Evolutionary conservation across 2,888 invertebrate genomes (phyloP).

Genomic region (Clanis bilineata): DNA sequence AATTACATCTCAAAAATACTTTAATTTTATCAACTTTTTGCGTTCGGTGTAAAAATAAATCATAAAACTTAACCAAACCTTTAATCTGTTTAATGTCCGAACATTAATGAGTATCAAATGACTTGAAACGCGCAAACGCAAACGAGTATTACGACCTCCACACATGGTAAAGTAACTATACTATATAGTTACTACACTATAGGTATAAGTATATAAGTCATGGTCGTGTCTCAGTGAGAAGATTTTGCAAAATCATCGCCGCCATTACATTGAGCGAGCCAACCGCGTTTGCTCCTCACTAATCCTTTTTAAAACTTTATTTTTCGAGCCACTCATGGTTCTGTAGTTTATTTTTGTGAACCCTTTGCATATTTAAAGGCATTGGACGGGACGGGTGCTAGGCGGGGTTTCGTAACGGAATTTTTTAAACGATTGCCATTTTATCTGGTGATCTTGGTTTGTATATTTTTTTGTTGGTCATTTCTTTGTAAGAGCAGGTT

Average conservation of each 20-base stretch:
- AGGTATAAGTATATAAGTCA: constrained; percentile 4
- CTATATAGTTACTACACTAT: not conserved
- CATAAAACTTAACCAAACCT: not conserved
- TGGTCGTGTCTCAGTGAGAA: constrained; percentile 25
- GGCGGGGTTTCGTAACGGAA: constrained; percentile 28
- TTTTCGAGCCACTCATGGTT: constrained; percentile 54
- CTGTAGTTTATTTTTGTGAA: constrained; percentile 57
- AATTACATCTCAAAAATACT: too few relatives aligned
- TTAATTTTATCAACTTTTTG: too few relatives aligned
- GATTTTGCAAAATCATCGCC: constrained; percentile 35
- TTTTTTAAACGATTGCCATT: constrained; percentile 25
- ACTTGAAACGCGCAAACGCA: not conserved
- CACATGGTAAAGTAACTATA: not conserved
- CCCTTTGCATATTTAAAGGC: constrained; percentile 57
- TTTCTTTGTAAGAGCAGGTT: not conserved
- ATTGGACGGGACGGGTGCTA: constrained; percentile 21
- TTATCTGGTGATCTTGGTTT: constrained; percentile 22
- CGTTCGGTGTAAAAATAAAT: not conserved
- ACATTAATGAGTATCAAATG: not conserved
- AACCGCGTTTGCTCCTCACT: constrained; percentile 55
- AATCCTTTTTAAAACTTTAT: constrained; percentile 63
- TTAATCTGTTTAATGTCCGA: not conserved
- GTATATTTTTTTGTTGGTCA: not conserved
- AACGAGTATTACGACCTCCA: not conserved
- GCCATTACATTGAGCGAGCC: constrained; percentile 57